Base-by-base conservation (phyloP, 2,797 vertebrate genomes). In the Semotilus atromaculatus region DNA sequence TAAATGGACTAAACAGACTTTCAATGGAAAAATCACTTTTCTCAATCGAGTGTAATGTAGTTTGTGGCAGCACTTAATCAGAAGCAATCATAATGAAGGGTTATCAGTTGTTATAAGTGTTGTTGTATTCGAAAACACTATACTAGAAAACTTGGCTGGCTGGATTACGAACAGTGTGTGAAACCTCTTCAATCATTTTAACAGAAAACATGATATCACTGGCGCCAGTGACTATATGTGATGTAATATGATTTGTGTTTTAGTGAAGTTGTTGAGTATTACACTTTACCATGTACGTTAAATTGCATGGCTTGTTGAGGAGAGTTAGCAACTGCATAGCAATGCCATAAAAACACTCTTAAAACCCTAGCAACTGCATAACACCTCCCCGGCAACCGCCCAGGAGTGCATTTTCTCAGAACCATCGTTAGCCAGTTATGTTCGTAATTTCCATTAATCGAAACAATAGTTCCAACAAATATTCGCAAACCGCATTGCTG, bases 161-260 rank as follows among this genome's bases (percentile, higher is more conserved):
- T 11, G n/a, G 58, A 48, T 45, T 73, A 82, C 4, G 4, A 43
- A 31, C 6, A 72, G 19, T 51, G 36, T 62, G 31, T n/a, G 34
- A 79, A 74, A 76, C 2, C 3, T 45, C 64, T 26, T 81, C 31
- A 58, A 48, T 38, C 72, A 82, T 81, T 82, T 67, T 80, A 68
- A 71, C 73, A 51, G 53, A 77, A 62, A 77, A 71, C 79, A 34
- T 85, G 55, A 85, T 64, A 26, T 85, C 78, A 71, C 43, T 78
- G 40, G 64, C 14, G 51, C 23, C 66, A 81, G 67, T 29, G 18
- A 58, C 66, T 58, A 51, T 19, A 29, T 21, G 18, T 79, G 58
- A 81, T 71, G 29, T 81, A 53, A 68, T 81, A 23, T 81, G 31
- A 71, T 81, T 81, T 81, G 11, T 31, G 66, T 43, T 68, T 71